Evolutionary conservation across 2,113 vertebrate species (phyloP), one percentile per base, ranked within the genome.

Genomic region (Mobula hypostoma): DNA sequence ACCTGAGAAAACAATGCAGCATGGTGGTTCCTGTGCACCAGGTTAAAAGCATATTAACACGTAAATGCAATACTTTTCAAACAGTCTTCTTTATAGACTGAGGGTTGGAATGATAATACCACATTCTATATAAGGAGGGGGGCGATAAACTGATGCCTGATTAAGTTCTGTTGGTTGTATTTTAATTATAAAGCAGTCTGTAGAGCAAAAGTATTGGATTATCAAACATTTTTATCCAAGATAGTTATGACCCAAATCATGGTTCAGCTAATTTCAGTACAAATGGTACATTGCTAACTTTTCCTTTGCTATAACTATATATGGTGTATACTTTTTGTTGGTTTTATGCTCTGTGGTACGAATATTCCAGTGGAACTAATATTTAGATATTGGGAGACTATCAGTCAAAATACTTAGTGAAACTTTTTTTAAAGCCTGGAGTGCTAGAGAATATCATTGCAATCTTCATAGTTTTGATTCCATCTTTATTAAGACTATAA

Each of bases 391-490:
- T 92, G 32, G 21, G 12, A 56, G 17, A 56, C 66, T 5, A 92
- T 92, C 11, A 29, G 90, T 72, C 19, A 92, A 63, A 40, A 68
- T 72, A 92, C 63, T 92, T 72, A 66, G 36, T 88, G 83, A 88
- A 88, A n/a, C 58, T 63, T 32, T 93, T 74, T 76, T 56, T 56
- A 93, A 93, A 74, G 68, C 91, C 68, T 74, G 40, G 40, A 74
- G 91, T 92, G 17, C 6, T 68, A 40, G n/a, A 40, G 32, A 70
- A 72, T 91, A 70, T 92, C 32, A 40, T 48, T 72, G 91, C 74
- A 72, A 76, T 56, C 48, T 74, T 93, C 91, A 70, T 93, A 19
- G 91, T 93, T 32, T 93, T 93, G 74, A 93, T 66, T 74, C 63
- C 85, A 90, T 56, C 36, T 74, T 9, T 9, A 21, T 74, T 70